Base-by-base conservation (phyloP, 2,113 vertebrate species). In the Ancistrus triradiatus region DNA sequence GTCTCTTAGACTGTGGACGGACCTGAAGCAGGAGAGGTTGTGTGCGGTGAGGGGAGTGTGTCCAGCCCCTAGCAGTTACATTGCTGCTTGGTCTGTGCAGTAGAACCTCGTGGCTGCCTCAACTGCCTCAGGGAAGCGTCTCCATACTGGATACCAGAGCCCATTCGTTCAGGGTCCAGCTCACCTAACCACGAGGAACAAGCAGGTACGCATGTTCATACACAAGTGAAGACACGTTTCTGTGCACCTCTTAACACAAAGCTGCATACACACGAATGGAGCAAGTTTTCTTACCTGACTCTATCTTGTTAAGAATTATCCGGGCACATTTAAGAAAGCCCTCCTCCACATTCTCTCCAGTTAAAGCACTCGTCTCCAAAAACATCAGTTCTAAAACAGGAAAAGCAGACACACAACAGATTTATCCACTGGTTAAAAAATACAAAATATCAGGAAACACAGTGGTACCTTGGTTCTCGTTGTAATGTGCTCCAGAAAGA, bases 121-220 rank as follows among this genome's bases (percentile, higher is more conserved):
- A 93, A 83, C 78, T 96, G 93, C 60, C 93, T 86, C 44, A 94
- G 76, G 0, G 94, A 94, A 0, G 91, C 86, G 0, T 95, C 93
- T 0, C 94, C 93, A 0, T 95, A 96, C 77, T 96, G 94, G 75
- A 96, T 95, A 19, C 94, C 94, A 0, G 94, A 96, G 42, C 94
- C 93, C 94, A 95, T 96, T 78, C 94, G 86, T 82, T 96, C 94
- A 0, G 93, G 94, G 78, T 96, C 93, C 9, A 96, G 78, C 75
- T 96, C 94, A 0, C 94, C 94, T 95, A 18, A 31, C 21, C 11
- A 47, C 24, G n/a, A 28, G 7, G 49, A 7, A 42, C 7, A 37
- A 59, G n/a, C 28, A 44, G n/a, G 35, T 35, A 25, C 38, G 14
- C 31, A 51, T 14, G 8, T 35, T 24, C 28, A 15, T 4, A 35